Percentiles rank a stretch among this genome's conserved stretches.
These are phyloP conservation scores for Neodiprion lecontei DNA, from an alignment of 1,140 invertebrate genomes.

Conservation along the genomic window DNA sequence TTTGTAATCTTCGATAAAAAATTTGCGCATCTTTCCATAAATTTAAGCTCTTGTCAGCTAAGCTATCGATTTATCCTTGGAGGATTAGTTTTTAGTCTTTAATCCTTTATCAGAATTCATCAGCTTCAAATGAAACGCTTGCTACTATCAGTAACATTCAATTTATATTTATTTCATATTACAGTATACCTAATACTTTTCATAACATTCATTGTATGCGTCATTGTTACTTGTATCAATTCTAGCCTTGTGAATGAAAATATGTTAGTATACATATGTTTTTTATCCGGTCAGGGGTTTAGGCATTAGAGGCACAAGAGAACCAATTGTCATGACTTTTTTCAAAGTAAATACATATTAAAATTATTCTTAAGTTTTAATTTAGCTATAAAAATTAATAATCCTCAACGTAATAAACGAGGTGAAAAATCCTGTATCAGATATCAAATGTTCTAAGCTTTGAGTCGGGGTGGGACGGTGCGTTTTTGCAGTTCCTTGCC, in stretches of 20 bases:
- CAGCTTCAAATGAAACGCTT: background rate
- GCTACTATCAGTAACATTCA: background rate
- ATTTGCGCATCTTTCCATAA: background rate
- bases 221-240: background rate
- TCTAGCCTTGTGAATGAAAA: background rate
- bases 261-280: background rate
- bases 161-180: no score
- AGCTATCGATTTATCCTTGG: background rate
- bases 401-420: no score
- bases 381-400: no score
- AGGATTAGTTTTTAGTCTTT: background rate
- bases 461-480: no score
- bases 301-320: no score
- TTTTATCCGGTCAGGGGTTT: no score
- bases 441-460: no score
- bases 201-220: background rate
- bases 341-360: no score
- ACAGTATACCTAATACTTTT: background rate
- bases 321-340: no score
- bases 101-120: background rate
- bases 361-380: no score
- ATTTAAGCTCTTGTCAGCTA: conserved; percentile 2
- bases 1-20: background rate
- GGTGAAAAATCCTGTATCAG: no score
- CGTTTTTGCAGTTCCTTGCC: no score